Evolutionary conservation across 2,888 invertebrate species (phyloP).

Genomic region (Spodoptera exigua): DNA sequence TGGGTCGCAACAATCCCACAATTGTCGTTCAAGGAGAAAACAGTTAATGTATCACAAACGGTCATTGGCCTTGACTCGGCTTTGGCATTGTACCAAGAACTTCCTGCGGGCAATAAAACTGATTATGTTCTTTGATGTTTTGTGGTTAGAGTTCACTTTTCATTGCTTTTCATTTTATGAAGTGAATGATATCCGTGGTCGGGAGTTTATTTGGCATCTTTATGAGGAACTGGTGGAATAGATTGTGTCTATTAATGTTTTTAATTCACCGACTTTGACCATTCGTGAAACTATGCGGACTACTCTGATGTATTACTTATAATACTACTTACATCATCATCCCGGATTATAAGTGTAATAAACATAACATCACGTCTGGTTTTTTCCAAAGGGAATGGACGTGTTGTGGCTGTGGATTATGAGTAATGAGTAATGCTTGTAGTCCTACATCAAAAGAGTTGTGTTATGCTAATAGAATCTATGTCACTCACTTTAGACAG

Average conservation of each 20-base stretch:
- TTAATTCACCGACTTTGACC: conserved; percentile 53
- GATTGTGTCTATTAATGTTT: conserved; percentile 56
- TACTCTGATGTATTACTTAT: conserved; percentile 6
- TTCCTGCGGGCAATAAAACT: conserved; percentile 19
- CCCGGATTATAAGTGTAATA: not conserved
- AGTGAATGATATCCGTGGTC: conserved; percentile 26
- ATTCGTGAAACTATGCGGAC: conserved; percentile 23
- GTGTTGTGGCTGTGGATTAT: too few relatives aligned
- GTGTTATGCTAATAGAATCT: too few relatives aligned
- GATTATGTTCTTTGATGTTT: conserved; percentile 16
- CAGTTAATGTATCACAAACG: conserved; percentile 65
- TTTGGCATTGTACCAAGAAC: conserved; percentile 70
- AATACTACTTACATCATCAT: conserved; percentile 21
- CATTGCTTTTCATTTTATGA: conserved; percentile 16
- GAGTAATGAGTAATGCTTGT: too few relatives aligned
- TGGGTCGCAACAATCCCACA: conserved; percentile 36
- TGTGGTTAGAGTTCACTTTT: conserved; percentile 21
- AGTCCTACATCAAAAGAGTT: too few relatives aligned
- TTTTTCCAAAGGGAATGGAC: too few relatives aligned
- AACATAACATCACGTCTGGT: not conserved
- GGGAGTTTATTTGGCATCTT: conserved; percentile 57
- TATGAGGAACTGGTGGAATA: conserved; percentile 55
- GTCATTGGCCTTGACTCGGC: conserved; percentile 74
- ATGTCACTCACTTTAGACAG: too few relatives aligned
- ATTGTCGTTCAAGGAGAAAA: conserved; percentile 67